Conservation (phyloP, 2,888 invertebrate species). For the Mesorhabditis spiculigera region DNA sequence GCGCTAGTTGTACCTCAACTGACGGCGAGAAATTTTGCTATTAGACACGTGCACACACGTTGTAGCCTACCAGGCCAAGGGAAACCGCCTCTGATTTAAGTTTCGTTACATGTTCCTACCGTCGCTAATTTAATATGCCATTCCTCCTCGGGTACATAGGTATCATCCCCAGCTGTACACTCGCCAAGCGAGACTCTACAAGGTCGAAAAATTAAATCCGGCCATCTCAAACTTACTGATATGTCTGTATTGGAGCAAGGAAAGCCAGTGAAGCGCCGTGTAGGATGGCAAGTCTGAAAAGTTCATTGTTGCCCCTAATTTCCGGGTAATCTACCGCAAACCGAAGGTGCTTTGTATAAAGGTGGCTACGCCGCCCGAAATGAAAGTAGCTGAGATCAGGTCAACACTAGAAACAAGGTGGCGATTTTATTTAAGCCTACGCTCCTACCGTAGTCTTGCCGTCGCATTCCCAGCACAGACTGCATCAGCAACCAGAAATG, state of each 20-base stretch:
- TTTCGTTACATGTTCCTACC: neutral
- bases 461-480: neutral
- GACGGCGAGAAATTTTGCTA: neutral
- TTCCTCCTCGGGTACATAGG: neutral
- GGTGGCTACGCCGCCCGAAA: neutral
- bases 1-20: constrained; percentile 25
- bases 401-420: neutral
- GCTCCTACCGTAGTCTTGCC: neutral
- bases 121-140: neutral
- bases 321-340: neutral
- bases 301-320: neutral
- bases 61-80: too few relatives aligned
- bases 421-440: neutral
- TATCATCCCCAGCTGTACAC: neutral
- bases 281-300: constrained; percentile 2
- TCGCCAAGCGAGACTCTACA: neutral
- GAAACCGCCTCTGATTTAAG: neutral
- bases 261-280: constrained; percentile 3
- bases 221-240: neutral
- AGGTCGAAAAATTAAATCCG: too few relatives aligned
- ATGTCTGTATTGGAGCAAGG: neutral
- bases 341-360: constrained; percentile 1
- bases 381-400: neutral
- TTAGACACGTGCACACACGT: too few relatives aligned
- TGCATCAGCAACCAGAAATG: neutral